Base-by-base conservation (phyloP, 2,113 vertebrate genomes). In the Nothoprocta pentlandii region DNA sequence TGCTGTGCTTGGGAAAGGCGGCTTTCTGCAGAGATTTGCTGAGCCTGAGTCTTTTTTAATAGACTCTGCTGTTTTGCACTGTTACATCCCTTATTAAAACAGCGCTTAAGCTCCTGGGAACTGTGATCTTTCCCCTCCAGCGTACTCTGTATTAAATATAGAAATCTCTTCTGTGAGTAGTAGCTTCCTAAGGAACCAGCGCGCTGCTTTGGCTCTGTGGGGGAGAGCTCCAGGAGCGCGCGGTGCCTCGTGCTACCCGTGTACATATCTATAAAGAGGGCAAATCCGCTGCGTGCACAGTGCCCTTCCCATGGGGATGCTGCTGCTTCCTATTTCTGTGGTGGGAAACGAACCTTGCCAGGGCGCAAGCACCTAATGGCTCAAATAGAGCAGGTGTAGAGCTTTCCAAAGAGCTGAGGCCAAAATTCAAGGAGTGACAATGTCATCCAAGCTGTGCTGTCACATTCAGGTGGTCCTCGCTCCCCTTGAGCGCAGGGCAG, bases 171-270 rank as follows among this genome's bases (percentile, higher is more conserved):
- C n/a, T 10, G 11, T n/a, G 23, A 2, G 2, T 1, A 4, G 3
- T 58, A 56, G 16, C 53, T 64, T 44, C 49, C 21, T 0, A 0
- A 44, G 73, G 39, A 81, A 1, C 59, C 9, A 30, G 41, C 8
- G 30, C 2, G 28, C 8, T 22, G 44, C 5, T 46, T 39, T 16
- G 51, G 46, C 11, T 9, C 26, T 12, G 0, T 1, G 1, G 10
- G 2, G 49, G 28, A 23, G 70, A 76, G 44, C 41, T 13, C 7
- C 2, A 4, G 28, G 20, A 25, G 11, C 23, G 0, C 0, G 6
- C 12, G 13, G 26, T 46, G 2, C 54, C 41, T 32, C 26, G 41
- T 7, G 3, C 12, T 44, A 49, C 59, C 25, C 15, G 10, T 21
- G 23, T 4, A 9, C 20, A 9, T n/a, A 23, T 54, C 30, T 14